These are phyloP conservation scores for Schizopygopsis pylzovi DNA, from an alignment of 2,797 vertebrate species.

Conservation along the genomic window DNA sequence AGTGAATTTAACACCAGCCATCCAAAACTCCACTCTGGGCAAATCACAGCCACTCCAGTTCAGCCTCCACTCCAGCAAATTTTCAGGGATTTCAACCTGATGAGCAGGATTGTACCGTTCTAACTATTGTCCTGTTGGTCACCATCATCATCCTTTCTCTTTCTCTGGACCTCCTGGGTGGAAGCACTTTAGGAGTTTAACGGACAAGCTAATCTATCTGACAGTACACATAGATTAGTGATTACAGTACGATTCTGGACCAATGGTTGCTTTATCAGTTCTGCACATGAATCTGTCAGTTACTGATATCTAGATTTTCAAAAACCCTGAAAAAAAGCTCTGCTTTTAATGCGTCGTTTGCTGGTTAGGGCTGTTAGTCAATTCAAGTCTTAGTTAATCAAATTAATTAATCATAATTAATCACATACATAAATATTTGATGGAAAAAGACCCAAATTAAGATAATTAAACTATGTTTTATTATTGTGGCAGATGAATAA, in stretches of 20 bases:
- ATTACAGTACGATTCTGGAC: neutral
- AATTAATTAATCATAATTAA: neutral
- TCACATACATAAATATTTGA: neutral
- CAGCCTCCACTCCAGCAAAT: slow-evolving; percentile 27
- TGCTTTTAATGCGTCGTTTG: neutral
- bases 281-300: slow-evolving; percentile 3
- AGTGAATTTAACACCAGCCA: slow-evolving; percentile 49
- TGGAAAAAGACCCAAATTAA: neutral
- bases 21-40: slow-evolving; percentile 38
- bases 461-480: neutral
- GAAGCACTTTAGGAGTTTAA: neutral
- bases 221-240: neutral
- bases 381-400: neutral
- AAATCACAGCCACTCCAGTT: slow-evolving; percentile 39
- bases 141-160: neutral
- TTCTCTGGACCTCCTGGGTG: neutral
- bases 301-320: slow-evolving; percentile 23
- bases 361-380: neutral
- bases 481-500: neutral
- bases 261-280: neutral
- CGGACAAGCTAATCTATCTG: slow-evolving; percentile 7
- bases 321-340: neutral
- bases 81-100: slow-evolving; percentile 36
- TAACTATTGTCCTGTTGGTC: slow-evolving; percentile 16
- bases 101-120: neutral